These are phyloP conservation scores for Remorina albescens DNA, from an alignment of 2,797 vertebrate genomes.

Conservation along the genomic window DNA sequence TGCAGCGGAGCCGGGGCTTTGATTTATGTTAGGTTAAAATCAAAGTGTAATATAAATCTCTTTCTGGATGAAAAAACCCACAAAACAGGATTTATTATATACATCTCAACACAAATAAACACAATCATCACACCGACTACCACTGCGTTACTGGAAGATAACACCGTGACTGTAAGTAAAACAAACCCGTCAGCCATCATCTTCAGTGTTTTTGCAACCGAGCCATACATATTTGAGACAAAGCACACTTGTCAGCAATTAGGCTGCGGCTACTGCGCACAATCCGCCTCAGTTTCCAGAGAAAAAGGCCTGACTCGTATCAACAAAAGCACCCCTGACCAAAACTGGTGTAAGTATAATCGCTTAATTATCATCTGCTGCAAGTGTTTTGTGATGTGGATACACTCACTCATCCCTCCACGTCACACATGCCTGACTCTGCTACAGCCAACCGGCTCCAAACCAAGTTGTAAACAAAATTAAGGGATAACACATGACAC, in stretches of 20 bases:
- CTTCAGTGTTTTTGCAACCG: slow-evolving; percentile 43
- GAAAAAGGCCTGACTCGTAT: slow-evolving; percentile 30
- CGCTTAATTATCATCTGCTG: slow-evolving; percentile 16
- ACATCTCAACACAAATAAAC: slow-evolving; percentile 49
- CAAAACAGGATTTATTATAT: slow-evolving; percentile 15
- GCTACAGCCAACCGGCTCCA: not conserved
- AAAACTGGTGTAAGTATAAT: slow-evolving; percentile 16
- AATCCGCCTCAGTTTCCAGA: slow-evolving; percentile 35
- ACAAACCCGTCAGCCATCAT: slow-evolving; percentile 58
- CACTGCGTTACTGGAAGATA: slow-evolving; percentile 44
- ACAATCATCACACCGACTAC: slow-evolving; percentile 21
- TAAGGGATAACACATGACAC: not conserved
- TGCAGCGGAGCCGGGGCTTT: slow-evolving; percentile 34
- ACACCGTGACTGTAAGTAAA: slow-evolving; percentile 63
- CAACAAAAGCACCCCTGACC: slow-evolving; percentile 26
- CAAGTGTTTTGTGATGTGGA: slow-evolving; percentile 24
- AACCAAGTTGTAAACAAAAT: not conserved
- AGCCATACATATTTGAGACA: slow-evolving; percentile 35
- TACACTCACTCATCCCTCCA: slow-evolving; percentile 12
- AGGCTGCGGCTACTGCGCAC: slow-evolving; percentile 59
- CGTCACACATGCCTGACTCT: slow-evolving; percentile 23
- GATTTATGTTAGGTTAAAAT: slow-evolving; percentile 20
- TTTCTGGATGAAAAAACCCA: slow-evolving; percentile 12
- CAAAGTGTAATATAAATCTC: not conserved
- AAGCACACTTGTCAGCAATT: slow-evolving; percentile 59